Evolutionary conservation across 2,888 invertebrate species (phyloP).

Genomic region (Chirona hameri): DNA sequence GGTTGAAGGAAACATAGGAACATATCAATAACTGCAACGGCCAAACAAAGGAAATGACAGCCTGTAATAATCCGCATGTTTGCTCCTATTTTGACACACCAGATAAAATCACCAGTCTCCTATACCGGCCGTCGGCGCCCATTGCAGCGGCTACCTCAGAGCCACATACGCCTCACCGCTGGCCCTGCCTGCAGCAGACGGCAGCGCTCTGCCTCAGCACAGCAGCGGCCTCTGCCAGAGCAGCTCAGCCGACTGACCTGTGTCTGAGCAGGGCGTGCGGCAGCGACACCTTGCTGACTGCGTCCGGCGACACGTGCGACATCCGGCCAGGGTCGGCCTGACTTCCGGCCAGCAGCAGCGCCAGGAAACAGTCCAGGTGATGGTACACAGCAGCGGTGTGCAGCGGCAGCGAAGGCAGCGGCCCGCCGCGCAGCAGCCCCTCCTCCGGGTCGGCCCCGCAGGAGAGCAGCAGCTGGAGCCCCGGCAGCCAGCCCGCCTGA

Average conservation of each 20-base stretch:
- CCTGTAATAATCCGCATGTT: too few species aligned
- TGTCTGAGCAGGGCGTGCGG: conserved; percentile 6
- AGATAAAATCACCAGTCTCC: too few species aligned
- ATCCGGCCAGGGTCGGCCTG: neutral
- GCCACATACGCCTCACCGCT: too few species aligned
- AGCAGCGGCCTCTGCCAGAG: too few species aligned
- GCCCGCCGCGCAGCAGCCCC: neutral
- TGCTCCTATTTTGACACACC: too few species aligned
- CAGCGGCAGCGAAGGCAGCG: conserved; percentile 14
- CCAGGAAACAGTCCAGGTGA: conserved; percentile 26
- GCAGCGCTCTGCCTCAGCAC: too few species aligned
- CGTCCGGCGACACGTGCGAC: neutral
- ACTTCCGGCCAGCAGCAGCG: conserved; percentile 23
- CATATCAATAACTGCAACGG: too few species aligned
- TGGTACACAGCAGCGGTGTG: conserved; percentile 1
- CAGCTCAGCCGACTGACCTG: neutral
- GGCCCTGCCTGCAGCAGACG: too few species aligned
- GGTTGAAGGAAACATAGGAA: too few species aligned
- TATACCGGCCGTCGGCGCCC: too few species aligned
- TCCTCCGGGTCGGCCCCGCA: neutral
- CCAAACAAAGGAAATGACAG: too few species aligned
- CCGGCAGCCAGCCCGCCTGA: conserved; percentile 28
- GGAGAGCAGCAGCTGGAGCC: neutral
- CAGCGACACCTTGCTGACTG: neutral
- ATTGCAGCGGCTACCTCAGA: too few species aligned